phyloP scores from a whole-genome alignment of 2,888 invertebrate genomes.

The Liopterus haemorrhoidalis region DNA sequence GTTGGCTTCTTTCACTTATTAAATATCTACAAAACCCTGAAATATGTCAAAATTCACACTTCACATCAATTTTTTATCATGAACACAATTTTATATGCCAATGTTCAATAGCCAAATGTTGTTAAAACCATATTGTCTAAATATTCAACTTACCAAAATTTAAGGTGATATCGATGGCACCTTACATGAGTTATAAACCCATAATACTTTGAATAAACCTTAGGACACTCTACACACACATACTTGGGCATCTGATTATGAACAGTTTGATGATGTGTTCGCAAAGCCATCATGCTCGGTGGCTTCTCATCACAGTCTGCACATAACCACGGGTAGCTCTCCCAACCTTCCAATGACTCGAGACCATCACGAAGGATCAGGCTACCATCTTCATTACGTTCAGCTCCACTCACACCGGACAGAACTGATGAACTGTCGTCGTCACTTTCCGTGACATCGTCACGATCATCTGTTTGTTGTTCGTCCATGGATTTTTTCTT shows the following conservation, averaged over 20 bases:
- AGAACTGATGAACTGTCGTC: constrained; percentile 25
- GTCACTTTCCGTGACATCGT: constrained; percentile 20
- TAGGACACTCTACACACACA: constrained; percentile 62
- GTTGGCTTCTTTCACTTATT: no score
- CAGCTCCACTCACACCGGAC: constrained; percentile 35
- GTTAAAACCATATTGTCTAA: not conserved
- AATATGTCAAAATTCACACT: not conserved
- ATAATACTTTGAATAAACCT: constrained; percentile 56
- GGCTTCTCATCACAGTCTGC: constrained; percentile 49
- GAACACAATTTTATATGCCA: constrained; percentile 10
- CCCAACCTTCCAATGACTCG: constrained; percentile 42
- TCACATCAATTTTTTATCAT: no score
- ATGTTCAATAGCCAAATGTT: not conserved
- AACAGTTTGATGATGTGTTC: constrained; percentile 55
- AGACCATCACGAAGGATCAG: constrained; percentile 35
- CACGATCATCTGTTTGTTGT: constrained; percentile 23
- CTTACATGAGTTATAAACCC: constrained; percentile 60
- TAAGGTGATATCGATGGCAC: constrained; percentile 56
- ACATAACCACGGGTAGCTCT: constrained; percentile 51
- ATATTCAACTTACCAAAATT: constrained; percentile 44
- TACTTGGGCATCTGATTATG: constrained; percentile 60
- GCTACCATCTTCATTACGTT: constrained; percentile 42
- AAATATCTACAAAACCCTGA: no score
- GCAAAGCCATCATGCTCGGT: constrained; percentile 47
- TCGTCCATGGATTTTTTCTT: constrained; percentile 18